These are phyloP conservation scores for Chirona hameri DNA, from an alignment of 2,888 invertebrate species.

Conservation along the genomic window DNA sequence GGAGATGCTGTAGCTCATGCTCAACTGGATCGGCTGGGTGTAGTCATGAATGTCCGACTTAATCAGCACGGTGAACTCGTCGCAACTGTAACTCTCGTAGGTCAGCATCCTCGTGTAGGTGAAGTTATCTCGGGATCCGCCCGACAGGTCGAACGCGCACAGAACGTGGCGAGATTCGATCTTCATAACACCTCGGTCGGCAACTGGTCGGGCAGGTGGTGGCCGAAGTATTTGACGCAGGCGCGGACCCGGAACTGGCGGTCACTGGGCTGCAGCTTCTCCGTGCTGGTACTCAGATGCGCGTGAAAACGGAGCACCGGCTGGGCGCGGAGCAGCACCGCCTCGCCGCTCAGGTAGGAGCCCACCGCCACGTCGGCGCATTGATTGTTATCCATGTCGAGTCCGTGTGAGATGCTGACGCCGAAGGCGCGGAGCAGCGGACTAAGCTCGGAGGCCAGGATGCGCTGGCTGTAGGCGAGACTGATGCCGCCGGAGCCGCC, in stretches of 20 bases:
- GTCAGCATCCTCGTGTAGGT: background rate
- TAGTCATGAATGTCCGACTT: background rate
- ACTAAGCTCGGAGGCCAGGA: constrained; percentile 50
- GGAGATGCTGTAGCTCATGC: constrained; percentile 5
- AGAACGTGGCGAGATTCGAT: background rate
- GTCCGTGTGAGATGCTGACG: constrained; percentile 56
- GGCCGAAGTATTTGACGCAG: constrained; percentile 27
- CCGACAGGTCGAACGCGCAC: background rate
- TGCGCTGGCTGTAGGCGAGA: constrained; percentile 52
- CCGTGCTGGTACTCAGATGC: constrained; percentile 82
- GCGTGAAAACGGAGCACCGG: constrained; percentile 55
- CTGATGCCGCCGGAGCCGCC: constrained; percentile 53
- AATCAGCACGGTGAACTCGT: constrained; percentile 6
- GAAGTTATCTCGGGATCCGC: background rate
- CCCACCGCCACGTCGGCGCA: constrained; percentile 44
- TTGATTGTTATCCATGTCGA: constrained; percentile 59
- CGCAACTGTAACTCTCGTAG: background rate
- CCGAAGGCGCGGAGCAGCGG: constrained; percentile 55
- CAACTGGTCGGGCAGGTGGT: background rate
- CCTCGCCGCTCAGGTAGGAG: constrained; percentile 10
- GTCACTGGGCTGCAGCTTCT: constrained; percentile 71
- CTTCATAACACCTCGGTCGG: background rate
- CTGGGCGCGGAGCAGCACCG: constrained; percentile 32
- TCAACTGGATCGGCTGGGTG: constrained; percentile 12
- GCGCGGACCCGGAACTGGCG: constrained; percentile 43